Evolutionary conservation across 2,888 invertebrate species (phyloP), one percentile per base, ranked within the genome.

Genomic region (Caenorhabditis panamensis): DNA sequence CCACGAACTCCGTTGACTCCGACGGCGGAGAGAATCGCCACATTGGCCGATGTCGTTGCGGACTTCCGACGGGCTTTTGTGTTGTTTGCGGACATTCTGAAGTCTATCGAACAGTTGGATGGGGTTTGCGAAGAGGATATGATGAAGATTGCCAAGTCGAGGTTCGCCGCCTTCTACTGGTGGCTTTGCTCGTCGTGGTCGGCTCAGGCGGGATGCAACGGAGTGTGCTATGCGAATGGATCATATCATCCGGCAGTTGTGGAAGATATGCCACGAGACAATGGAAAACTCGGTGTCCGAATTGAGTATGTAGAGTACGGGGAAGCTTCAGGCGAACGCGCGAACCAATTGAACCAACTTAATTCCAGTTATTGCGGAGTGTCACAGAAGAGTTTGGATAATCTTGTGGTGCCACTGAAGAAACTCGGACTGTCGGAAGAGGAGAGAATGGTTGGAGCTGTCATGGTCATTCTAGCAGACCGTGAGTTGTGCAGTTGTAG

Each of bases 81-180:
- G 6, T 78, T 88, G 1, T 88, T 79, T 31, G 68, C 82, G 0
- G 88, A 88, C 62, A 72, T 86, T 20, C 49, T 88, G 0, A 77
- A 83, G 20, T 62, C 81, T 13, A 73, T 87, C 18, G 82, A 84
- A 4, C 83, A 84, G 41, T 77, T 85, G 36, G 58, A 56, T 1
- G 18, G 61, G 2, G 66, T 87, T 26, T 11, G 28, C 18, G 67
- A 77, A 26, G 79, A 58, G 11, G 85, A 86, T 31, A 82, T 69
- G 78, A 80, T 86, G 66, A 56, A 56, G 24, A 51, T 87, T n/a
- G 88, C 86, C 11, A 88, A 89, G 53, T 69, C 75, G 36, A 82
- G 88, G 11, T 89, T 88, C 72, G 79, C 86, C 24, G 64, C 87
- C 3, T 89, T 87, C 77, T 88, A 89, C 72, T 89, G 88, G 88